Evolutionary conservation across 92 coral and sea anemone species (phyloP).

Genomic region (Pocillopora meandrina): DNA sequence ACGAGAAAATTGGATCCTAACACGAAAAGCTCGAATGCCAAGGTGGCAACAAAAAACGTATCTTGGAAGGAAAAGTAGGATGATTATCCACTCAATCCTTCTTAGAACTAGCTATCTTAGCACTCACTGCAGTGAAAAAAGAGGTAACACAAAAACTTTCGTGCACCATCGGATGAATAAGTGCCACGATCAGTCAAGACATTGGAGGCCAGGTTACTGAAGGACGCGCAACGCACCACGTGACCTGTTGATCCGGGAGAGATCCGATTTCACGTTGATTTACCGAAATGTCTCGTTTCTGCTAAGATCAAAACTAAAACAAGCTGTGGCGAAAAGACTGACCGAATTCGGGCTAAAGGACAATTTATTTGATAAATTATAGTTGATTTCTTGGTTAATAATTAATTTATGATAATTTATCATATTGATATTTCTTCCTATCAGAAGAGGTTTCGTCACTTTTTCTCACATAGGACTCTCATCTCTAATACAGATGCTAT

Average conservation of each 20-base stretch:
- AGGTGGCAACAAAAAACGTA: not conserved
- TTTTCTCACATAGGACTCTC: not conserved
- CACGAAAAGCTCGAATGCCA: not conserved
- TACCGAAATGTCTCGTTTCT: not conserved
- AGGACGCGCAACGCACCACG: no score
- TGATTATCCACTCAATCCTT: not conserved
- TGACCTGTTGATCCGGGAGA: no score
- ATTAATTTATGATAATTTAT: not conserved
- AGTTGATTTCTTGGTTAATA: not conserved
- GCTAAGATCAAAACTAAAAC: not conserved
- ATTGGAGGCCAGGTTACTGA: no score
- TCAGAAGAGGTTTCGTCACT: not conserved
- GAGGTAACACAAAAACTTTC: no score
- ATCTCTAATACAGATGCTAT: not conserved
- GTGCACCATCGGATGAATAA: no score
- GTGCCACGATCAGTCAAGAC: no score
- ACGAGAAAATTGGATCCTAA: not conserved
- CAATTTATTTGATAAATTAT: conserved; percentile 1
- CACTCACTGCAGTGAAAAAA: no score
- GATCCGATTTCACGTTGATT: no score
- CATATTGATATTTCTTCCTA: not conserved
- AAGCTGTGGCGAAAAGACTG: not conserved
- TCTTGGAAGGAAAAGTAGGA: not conserved
- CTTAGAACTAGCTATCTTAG: not conserved
- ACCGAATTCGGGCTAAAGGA: not conserved